Evolutionary conservation across 2,888 invertebrate species (phyloP).

Genomic region (Apotomis turbidana): DNA sequence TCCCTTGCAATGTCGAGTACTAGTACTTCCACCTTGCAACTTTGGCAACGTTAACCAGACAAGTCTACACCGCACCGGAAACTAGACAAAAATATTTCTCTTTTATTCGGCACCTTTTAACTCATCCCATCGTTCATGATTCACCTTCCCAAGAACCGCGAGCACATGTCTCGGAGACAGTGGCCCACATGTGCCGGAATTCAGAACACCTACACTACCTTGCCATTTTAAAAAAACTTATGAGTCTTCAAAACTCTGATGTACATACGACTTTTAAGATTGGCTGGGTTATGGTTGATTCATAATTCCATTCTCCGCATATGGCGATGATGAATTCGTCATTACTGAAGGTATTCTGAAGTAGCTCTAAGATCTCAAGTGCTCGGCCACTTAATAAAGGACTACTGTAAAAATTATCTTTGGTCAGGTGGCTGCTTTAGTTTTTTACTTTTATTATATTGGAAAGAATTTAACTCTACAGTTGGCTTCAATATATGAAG

Average conservation of each 20-base stretch:
- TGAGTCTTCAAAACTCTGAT: too few species aligned
- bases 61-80: conserved; percentile 4
- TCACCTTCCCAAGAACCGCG: conserved; percentile 60
- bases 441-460: not conserved
- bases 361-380: conserved; percentile 31
- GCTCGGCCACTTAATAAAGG: conserved; percentile 29
- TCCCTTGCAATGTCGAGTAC: too few species aligned
- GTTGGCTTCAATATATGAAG: too few species aligned
- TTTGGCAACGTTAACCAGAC: not conserved
- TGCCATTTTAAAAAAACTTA: not conserved
- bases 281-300: conserved; percentile 50
- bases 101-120: conserved; percentile 33
- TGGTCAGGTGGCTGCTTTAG: conserved; percentile 14
- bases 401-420: conserved; percentile 28
- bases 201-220: conserved; percentile 51
- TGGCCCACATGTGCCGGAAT: conserved; percentile 57
- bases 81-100: not conserved
- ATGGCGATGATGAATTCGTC: conserved; percentile 37
- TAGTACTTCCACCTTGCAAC: too few species aligned
- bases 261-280: not conserved
- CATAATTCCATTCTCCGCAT: conserved; percentile 42
- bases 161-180: conserved; percentile 50
- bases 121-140: conserved; percentile 54
- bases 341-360: conserved; percentile 34
- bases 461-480: not conserved